phyloP scores from a whole-genome alignment of 2,888 invertebrate genomes.

The Autographa gamma region DNA sequence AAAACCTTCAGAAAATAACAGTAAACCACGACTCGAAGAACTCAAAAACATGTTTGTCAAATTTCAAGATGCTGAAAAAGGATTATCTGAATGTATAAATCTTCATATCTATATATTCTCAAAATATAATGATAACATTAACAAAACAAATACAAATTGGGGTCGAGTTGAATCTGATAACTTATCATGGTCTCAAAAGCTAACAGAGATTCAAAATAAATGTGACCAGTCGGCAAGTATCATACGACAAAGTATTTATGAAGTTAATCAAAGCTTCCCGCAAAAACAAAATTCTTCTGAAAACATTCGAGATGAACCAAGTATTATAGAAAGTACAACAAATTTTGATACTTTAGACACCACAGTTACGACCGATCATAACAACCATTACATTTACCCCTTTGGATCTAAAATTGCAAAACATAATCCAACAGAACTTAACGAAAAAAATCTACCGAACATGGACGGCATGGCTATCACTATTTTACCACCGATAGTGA shows the following conservation, averaged over 20 bases:
- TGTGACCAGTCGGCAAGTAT: conserved; percentile 53
- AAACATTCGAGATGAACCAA: not conserved
- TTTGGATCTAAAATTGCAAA: not conserved
- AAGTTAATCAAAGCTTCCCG: conserved; percentile 48
- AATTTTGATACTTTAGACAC: conserved; percentile 3
- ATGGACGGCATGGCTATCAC: not conserved
- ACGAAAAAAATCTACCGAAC: not conserved
- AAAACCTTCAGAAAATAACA: conserved; percentile 13
- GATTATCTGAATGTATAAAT: conserved; percentile 61
- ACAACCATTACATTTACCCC: conserved; percentile 5
- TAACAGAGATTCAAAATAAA: conserved; percentile 56
- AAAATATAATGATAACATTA: conserved; percentile 45
- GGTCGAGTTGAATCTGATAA: conserved; percentile 39
- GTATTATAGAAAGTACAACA: not conserved
- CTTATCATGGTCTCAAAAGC: conserved; percentile 49
- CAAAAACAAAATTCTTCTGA: conserved; percentile 6
- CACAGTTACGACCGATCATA: not conserved
- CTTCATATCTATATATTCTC: conserved; percentile 59
- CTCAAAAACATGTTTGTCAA: conserved; percentile 35
- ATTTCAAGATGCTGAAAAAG: conserved; percentile 48
- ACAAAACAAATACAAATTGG: conserved; percentile 45
- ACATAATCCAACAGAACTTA: not conserved
- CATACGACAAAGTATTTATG: conserved; percentile 56
- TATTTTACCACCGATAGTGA: not conserved
- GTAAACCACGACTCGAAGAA: conserved; percentile 25